These are phyloP conservation scores for Aurelia coerulea DNA, from an alignment of 30 jellyfish, hydroid and myxozoan species.

Conservation along the genomic window DNA sequence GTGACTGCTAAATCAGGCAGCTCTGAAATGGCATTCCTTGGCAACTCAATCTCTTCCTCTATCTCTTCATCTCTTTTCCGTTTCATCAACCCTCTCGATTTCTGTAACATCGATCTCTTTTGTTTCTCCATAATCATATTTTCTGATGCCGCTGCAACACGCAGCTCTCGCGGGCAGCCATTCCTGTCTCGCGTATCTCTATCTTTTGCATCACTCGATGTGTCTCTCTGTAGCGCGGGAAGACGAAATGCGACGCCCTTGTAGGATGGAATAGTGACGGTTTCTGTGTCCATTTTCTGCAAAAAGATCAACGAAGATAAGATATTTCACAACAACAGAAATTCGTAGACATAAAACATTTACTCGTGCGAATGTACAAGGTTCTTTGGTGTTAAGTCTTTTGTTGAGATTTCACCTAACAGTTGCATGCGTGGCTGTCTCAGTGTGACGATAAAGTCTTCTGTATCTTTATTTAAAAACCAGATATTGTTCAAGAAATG, in stretches of 20 bases:
- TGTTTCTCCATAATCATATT: slow-evolving; percentile 8
- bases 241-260: slow-evolving; percentile 50
- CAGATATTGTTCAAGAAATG: no score
- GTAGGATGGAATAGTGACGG: not conserved
- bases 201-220: not conserved
- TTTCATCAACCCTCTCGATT: slow-evolving; percentile 25
- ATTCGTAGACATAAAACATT: no score
- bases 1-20: not conserved
- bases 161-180: slow-evolving; percentile 74
- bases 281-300: slow-evolving; percentile 46
- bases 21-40: not conserved
- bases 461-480: no score
- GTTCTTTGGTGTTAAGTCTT: no score
- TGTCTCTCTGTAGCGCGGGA: slow-evolving; percentile 49
- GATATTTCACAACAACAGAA: no score
- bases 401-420: no score
- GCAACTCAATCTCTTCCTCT: not conserved
- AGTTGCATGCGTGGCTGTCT: no score
- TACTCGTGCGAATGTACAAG: no score
- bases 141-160: slow-evolving; percentile 59
- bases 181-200: not conserved
- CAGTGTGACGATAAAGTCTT: no score
- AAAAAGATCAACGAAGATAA: not conserved
- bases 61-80: slow-evolving; percentile 1
- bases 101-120: slow-evolving; percentile 14